Percentiles rank a stretch among this genome's conserved stretches.
Conservation (phyloP, 2,888 invertebrate genomes). For the Noctua pronuba region DNA sequence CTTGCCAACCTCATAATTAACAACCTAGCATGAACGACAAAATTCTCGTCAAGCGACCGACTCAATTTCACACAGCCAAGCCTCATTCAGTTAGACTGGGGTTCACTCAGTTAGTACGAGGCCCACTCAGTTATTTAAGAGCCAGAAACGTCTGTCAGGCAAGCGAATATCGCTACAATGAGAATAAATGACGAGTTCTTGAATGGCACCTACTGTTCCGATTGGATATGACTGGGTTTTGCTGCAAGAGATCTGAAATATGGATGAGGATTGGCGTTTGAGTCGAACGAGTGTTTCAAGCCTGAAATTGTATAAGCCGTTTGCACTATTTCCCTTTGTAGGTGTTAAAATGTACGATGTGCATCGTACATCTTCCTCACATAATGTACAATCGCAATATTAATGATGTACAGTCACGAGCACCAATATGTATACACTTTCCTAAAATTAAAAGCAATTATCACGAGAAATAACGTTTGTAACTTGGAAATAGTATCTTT, state of each 20-base stretch:
- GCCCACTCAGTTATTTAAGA: slow-evolving; percentile 52
- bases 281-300: background rate
- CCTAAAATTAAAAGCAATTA: too few species aligned
- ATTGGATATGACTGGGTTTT: background rate
- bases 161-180: slow-evolving; percentile 54
- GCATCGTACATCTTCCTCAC: background rate
- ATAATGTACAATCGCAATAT: background rate
- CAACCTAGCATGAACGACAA: background rate
- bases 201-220: slow-evolving; percentile 15
- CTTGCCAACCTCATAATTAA: slow-evolving; percentile 23
- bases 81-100: background rate
- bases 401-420: too few species aligned
- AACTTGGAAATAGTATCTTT: too few species aligned
- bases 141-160: slow-evolving; percentile 28
- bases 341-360: background rate
- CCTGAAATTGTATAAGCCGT: background rate
- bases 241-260: slow-evolving; percentile 21
- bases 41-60: slow-evolving; percentile 1
- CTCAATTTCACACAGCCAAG: slow-evolving; percentile 14
- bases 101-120: slow-evolving; percentile 19
- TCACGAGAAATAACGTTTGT: too few species aligned
- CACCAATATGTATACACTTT: too few species aligned
- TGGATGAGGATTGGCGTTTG: slow-evolving; percentile 26
- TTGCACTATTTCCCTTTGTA: background rate
- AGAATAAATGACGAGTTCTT: slow-evolving; percentile 50